These are phyloP conservation scores for Condylura cristata DNA, from an alignment of 2,113 vertebrate genomes.

Conservation along the genomic window DNA sequence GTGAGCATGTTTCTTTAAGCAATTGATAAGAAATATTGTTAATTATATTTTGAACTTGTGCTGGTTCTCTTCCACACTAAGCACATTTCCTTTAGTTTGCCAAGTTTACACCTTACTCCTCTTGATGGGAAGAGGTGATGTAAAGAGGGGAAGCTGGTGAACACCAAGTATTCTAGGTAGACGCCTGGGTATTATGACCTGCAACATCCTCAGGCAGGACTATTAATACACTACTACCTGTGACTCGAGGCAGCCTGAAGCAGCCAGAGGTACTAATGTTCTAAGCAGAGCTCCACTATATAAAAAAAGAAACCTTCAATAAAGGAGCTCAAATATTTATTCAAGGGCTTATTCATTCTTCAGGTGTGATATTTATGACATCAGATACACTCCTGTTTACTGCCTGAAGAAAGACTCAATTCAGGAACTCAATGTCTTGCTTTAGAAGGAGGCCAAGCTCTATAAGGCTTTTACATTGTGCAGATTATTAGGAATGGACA, in stretches of 20 bases:
- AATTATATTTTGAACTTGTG: neutral
- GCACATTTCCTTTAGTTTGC: neutral
- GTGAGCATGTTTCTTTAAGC: constrained; percentile 1
- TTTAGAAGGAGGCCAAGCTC: neutral
- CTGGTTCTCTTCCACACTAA: neutral
- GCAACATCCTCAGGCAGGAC: neutral
- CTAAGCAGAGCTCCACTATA: neutral
- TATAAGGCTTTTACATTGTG: neutral
- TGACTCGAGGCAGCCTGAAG: neutral
- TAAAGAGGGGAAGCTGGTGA: neutral
- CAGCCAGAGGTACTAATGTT: neutral
- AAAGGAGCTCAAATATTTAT: neutral
- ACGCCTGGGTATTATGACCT: neutral
- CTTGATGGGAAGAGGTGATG: neutral
- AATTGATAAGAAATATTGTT: neutral
- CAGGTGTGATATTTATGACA: neutral
- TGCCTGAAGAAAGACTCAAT: neutral
- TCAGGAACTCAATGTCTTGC: neutral
- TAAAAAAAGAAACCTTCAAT: neutral
- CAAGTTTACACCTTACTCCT: neutral
- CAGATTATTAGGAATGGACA: neutral
- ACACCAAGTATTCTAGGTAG: neutral
- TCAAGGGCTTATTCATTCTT: neutral
- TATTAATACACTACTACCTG: neutral
- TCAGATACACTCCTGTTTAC: neutral